These are phyloP conservation scores for Excalfactoria chinensis DNA, from an alignment of 2,113 vertebrate species.

Conservation along the genomic window DNA sequence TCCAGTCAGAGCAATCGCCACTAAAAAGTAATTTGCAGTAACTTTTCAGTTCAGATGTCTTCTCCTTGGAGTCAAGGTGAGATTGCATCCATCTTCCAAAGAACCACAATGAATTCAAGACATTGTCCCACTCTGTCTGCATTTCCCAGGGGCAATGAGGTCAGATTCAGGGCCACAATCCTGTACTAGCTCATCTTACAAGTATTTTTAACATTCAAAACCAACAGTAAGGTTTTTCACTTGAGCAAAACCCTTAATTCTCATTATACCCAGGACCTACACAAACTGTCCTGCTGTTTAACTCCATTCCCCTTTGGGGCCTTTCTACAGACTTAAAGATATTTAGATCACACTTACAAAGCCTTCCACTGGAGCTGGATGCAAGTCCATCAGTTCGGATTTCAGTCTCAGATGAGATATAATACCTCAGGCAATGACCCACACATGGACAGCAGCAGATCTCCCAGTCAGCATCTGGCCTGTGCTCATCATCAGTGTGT, in stretches of 20 bases:
- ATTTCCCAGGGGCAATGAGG: neutral
- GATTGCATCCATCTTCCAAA: neutral
- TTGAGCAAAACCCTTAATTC: neutral
- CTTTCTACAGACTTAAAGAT: neutral
- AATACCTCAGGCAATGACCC: neutral
- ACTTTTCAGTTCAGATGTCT: neutral
- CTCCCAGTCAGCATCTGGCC: neutral
- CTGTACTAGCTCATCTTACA: neutral
- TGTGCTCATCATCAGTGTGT: neutral
- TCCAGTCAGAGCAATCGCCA: neutral
- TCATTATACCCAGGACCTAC: neutral
- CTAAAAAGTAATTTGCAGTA: neutral
- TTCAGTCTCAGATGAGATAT: constrained; percentile 17
- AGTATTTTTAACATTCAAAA: neutral
- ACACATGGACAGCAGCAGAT: neutral
- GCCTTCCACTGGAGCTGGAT: neutral
- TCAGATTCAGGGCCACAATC: neutral
- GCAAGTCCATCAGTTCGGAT: neutral
- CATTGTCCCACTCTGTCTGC: neutral
- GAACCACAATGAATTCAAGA: neutral
- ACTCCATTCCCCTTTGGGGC: neutral
- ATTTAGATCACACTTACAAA: neutral
- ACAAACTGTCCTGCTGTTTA: neutral
- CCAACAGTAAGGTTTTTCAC: neutral
- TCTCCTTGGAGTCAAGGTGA: neutral